Percentiles rank a stretch among this genome's conserved stretches.
Conservation (phyloP, 1,140 invertebrate species). For the Listronotus oregonensis region DNA sequence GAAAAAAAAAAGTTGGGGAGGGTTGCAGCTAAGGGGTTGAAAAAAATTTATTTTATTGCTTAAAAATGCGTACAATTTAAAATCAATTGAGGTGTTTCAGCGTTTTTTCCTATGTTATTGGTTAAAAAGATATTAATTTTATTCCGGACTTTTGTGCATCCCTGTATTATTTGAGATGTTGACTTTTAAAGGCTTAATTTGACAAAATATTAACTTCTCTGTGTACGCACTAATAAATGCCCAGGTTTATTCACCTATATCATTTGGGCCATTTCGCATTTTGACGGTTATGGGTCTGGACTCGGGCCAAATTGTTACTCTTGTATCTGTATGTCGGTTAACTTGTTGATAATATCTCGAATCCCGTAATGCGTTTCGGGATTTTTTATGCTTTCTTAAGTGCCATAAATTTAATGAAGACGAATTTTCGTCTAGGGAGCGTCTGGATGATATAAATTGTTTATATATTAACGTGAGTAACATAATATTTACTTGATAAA, state of each 20-base stretch:
- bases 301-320: constrained; percentile 14
- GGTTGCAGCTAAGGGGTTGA: too few relatives aligned
- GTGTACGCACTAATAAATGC: background rate
- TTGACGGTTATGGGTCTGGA: constrained; percentile 14
- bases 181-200: too few relatives aligned
- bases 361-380: constrained; percentile 12
- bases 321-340: constrained; percentile 14
- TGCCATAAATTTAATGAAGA: constrained; percentile 19
- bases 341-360: constrained; percentile 19
- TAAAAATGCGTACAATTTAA: too few relatives aligned
- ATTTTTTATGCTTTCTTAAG: constrained; percentile 19
- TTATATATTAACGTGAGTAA: too few relatives aligned
- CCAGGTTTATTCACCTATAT: constrained; percentile 23
- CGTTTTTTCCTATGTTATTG: too few relatives aligned
- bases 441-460: too few relatives aligned
- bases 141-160: too few relatives aligned
- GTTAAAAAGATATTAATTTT: too few relatives aligned
- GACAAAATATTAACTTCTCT: background rate
- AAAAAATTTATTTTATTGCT: too few relatives aligned
- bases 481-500: too few relatives aligned
- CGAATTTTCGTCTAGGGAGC: background rate
- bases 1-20: too few relatives aligned
- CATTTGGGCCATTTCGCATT: constrained; percentile 16
- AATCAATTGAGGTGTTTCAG: too few relatives aligned
- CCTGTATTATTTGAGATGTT: background rate